Base-by-base conservation (phyloP, 2,113 vertebrate species). In the Ptyas mucosa region DNA sequence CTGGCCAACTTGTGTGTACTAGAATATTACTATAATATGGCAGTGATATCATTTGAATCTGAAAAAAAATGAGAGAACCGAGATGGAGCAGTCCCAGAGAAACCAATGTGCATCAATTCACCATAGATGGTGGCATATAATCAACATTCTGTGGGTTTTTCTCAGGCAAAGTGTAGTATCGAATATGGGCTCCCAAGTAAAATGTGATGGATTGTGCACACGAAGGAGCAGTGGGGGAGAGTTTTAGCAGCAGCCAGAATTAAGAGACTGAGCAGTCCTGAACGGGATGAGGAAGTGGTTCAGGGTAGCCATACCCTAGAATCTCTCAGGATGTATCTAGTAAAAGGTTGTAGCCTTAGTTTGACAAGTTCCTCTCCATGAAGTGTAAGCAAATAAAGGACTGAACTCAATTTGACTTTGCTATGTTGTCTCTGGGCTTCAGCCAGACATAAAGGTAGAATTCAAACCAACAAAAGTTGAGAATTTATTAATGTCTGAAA, bases 61-160 rank as follows among this genome's bases (percentile, higher is more conserved):
- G 51, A 7, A 53, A 20, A 23, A 53, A n/a, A 11, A 26, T 43
- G 54, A 89, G 21, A 57, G 6, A 58, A 58, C 39, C 23, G 51
- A 57, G 11, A 57, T 7, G 14, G 21, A 89, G 34, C 21, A 58
- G 20, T 24, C 55, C 54, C 5, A 43, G n/a, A 8, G 34, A 55
- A 89, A 57, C 21, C 34, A 46, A 23, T 39, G 11, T 39, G 26
- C 7, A 12, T 24, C 54, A 39, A 52, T 49, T 52, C 91, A 93
- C 96, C 93, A 89, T 93, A 95, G 96, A 96, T 95, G 96, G 92
- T 94, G 96, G 94, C 95, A 96, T 91, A 53, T 85, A 91, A 87
- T 0, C 9, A 95, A 92, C 95, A 95, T 26, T 95, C 92, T 94
- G 85, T 93, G 61, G 2, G 11, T 93, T 94, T 92, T 34, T 91